These are phyloP conservation scores for Clupea harengus DNA, from an alignment of 2,113 vertebrate genomes.

Conservation along the genomic window DNA sequence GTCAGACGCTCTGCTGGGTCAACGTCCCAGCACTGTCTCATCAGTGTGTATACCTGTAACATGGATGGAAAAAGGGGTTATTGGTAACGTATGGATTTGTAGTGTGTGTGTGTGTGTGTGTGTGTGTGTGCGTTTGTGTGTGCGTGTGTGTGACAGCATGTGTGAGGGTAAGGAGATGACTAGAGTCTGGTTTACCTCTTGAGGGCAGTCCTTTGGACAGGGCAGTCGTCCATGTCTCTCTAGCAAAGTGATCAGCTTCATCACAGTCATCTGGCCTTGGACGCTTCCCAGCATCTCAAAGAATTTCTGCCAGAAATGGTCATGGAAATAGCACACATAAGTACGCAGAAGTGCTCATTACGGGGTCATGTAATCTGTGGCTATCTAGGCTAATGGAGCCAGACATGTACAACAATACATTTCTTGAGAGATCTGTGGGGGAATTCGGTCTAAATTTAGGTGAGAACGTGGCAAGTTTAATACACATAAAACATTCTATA, in stretches of 20 bases:
- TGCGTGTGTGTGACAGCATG: background rate
- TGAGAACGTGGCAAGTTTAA: background rate
- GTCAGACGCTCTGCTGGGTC: constrained; percentile 74
- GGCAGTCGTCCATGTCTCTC: constrained; percentile 76
- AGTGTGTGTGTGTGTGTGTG: background rate
- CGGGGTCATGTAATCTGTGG: background rate
- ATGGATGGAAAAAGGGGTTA: background rate
- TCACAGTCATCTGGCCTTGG: constrained; percentile 78
- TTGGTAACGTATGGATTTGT: background rate
- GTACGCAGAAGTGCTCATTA: background rate
- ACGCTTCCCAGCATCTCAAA: constrained; percentile 74
- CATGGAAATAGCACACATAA: background rate
- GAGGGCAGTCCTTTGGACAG: constrained; percentile 75
- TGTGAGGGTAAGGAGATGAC: background rate
- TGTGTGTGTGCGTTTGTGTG: background rate
- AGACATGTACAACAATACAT: background rate
- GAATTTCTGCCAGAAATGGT: constrained; percentile 74
- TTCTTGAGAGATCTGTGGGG: background rate
- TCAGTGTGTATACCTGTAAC: constrained; percentile 65
- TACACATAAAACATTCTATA: too few relatives aligned
- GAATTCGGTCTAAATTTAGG: background rate
- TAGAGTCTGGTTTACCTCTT: constrained; percentile 70
- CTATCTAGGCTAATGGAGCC: background rate
- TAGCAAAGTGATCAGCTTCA: constrained; percentile 77
- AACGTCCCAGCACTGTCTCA: constrained; percentile 83